phyloP scores from a whole-genome alignment of 2,888 invertebrate genomes.

The Thera britannica region DNA sequence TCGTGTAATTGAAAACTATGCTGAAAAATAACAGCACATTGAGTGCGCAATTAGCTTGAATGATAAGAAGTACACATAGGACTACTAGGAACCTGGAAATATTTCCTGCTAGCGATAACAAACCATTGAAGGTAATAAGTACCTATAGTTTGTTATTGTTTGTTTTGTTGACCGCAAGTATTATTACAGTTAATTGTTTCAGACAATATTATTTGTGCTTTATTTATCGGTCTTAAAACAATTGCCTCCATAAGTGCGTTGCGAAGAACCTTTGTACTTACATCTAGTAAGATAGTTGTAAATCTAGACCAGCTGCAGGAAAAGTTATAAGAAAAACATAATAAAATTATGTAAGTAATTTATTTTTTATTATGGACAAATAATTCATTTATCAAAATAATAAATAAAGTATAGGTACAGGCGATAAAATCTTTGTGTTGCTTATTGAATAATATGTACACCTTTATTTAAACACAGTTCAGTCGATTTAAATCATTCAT shows the following conservation, averaged over 20 bases:
- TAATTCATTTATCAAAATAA: too few species aligned
- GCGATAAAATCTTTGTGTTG: too few species aligned
- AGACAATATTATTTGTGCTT: neutral
- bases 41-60: conserved; percentile 18
- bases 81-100: conserved; percentile 13
- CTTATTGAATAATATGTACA: too few species aligned
- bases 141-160: conserved; percentile 21
- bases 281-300: too few species aligned
- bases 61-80: conserved; percentile 28
- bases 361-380: too few species aligned
- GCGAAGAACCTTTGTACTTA: neutral
- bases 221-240: neutral
- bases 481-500: too few species aligned
- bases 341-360: too few species aligned
- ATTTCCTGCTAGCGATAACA: conserved; percentile 25
- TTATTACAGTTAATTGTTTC: neutral
- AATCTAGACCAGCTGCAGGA: neutral
- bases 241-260: neutral
- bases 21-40: conserved; percentile 17
- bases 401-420: too few species aligned
- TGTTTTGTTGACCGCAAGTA: conserved; percentile 22
- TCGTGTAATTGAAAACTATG: conserved; percentile 1
- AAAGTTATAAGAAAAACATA: too few species aligned
- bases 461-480: too few species aligned
- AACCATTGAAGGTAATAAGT: neutral